Percentiles rank a stretch among this genome's conserved stretches.
phyloP scores from a whole-genome alignment of 2,113 vertebrate genomes.

The Irena cyanogastra region DNA sequence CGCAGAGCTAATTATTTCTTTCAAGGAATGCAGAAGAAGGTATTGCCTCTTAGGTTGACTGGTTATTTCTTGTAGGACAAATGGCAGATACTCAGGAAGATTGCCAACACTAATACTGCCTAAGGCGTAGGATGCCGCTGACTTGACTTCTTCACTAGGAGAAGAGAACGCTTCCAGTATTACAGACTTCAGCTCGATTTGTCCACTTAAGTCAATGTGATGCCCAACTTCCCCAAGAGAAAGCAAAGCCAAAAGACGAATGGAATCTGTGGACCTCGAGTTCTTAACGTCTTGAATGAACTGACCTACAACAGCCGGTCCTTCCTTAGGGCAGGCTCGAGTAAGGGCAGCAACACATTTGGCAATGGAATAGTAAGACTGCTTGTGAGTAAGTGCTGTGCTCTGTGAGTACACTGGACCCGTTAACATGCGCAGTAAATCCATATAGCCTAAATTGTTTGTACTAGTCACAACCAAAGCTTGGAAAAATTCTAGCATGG shows the following conservation, averaged over 20 bases:
- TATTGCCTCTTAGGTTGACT: conserved; percentile 96
- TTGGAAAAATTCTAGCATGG: conserved; percentile 98
- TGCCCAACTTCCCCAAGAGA: conserved; percentile 97
- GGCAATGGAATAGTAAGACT: conserved; percentile 98
- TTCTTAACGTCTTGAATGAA: conserved; percentile 99
- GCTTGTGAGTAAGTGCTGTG: conserved; percentile 93
- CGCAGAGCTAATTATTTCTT: conserved; percentile 97
- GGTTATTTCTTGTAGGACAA: conserved; percentile 97
- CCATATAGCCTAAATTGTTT: conserved; percentile 93
- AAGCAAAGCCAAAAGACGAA: conserved; percentile 91
- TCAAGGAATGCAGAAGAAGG: conserved; percentile 95
- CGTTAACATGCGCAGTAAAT: conserved; percentile 94
- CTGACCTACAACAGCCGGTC: conserved; percentile 94
- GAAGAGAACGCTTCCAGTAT: conserved; percentile 97
- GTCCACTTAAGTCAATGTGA: conserved; percentile 95
- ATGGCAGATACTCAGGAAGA: conserved; percentile 96
- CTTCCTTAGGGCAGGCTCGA: conserved; percentile 91
- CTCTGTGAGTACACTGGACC: conserved; percentile 95
- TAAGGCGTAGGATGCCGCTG: conserved; percentile 92
- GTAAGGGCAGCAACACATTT: conserved; percentile 98
- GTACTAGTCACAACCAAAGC: conserved; percentile 92
- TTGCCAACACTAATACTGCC: conserved; percentile 98
- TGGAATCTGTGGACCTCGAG: conserved; percentile 96
- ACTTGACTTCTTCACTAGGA: conserved; percentile 98
- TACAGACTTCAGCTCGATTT: conserved; percentile 94